Base-by-base conservation (phyloP, 1,140 invertebrate species). In the Temnothorax curvispinosus region DNA sequence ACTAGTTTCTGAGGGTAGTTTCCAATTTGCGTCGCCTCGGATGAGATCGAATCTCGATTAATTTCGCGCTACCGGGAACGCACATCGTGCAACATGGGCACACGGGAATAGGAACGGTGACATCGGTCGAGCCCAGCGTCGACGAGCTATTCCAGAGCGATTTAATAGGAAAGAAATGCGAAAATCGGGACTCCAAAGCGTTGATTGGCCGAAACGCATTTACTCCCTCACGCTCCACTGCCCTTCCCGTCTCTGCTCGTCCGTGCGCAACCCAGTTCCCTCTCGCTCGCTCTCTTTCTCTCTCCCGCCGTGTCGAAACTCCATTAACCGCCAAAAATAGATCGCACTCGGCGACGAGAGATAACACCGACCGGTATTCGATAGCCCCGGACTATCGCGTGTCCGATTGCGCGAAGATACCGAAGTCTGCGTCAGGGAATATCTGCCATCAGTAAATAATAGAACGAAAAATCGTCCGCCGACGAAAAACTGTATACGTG, bases 1-100 rank as follows among this genome's bases (percentile, higher is more conserved):
- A 91, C 91, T 92, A 93, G 92, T 93, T 93, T 91, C 88, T 91
- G 91, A 93, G 92, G 92, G 91, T 92, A 92, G 92, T 92, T 93
- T 92, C 91, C 93, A 94, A 94, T 94, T 94, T 94, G 88, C 93
- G 86, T 88, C 67, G 86, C 75, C 82, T 88, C 90, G 87, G 90
- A 93, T 90, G 89, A 88, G 86, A 93, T 92, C 91, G 92, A 92
- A 93, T 92, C 90, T 90, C 92, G 90, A 94, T 94, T 93, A 94
- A 94, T 93, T 92, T 93, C 87, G 82, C 78, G 67, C 88, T 78
- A 84, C 76, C 81, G 69, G 71, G 76, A 32, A 78, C 77, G 86
- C 77, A 60, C 77, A 62, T 75, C 50, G 71, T 58, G 54, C 65
- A 87, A 84, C 58, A 74, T 74, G 87, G 88, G 78, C 85, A 62